phyloP scores from a whole-genome alignment of 2,888 invertebrate genomes.

The Rotaria macrura region DNA sequence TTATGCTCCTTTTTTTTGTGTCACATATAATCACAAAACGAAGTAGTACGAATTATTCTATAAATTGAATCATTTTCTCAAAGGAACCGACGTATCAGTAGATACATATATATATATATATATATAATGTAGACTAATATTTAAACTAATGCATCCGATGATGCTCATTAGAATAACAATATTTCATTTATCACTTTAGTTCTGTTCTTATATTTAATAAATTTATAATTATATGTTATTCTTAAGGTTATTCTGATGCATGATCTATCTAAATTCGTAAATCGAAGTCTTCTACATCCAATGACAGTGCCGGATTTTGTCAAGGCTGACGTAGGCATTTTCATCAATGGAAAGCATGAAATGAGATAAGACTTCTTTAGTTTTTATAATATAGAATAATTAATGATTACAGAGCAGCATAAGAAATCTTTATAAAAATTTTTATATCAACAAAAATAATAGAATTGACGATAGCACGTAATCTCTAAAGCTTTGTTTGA shows the following conservation, averaged over 20 bases:
- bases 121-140: not conserved
- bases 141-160: not conserved
- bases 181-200: not conserved
- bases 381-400: not conserved
- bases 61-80: too few relatives aligned
- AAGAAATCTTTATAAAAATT: not conserved
- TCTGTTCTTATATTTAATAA: not conserved
- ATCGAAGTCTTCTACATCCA: too few relatives aligned
- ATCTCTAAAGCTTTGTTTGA: not conserved
- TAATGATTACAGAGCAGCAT: not conserved
- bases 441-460: not conserved
- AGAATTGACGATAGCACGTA: not conserved
- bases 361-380: not conserved
- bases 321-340: not conserved
- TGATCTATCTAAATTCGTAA: not conserved
- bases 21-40: too few relatives aligned
- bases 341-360: not conserved
- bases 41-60: too few relatives aligned
- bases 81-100: too few relatives aligned
- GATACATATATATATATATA: too few relatives aligned
- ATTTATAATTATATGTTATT: not conserved
- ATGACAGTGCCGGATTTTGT: too few relatives aligned
- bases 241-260: not conserved
- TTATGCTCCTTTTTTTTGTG: not conserved
- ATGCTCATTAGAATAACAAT: not conserved